Conservation (phyloP, 2,113 vertebrate genomes). For the Ranitomeya imitator region DNA sequence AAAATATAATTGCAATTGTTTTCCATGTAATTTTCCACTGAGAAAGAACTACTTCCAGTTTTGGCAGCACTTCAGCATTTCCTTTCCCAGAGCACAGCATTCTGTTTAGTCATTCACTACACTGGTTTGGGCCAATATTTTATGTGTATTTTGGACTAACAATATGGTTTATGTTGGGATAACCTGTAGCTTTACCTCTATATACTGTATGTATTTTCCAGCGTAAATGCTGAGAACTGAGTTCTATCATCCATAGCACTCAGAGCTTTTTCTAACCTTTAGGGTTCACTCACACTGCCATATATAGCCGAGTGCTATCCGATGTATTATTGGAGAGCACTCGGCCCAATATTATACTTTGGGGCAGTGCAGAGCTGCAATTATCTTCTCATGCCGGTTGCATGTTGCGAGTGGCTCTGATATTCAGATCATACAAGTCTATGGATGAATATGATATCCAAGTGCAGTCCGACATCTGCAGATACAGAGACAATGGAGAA, state of each 20-base stretch:
- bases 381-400: too few species aligned
- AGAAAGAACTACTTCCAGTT: not conserved
- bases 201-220: not conserved
- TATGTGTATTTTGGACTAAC: not conserved
- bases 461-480: too few species aligned
- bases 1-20: conserved; percentile 12
- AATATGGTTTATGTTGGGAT: not conserved
- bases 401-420: too few species aligned
- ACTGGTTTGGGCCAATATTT: not conserved
- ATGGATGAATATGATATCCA: too few species aligned
- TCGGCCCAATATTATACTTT: too few species aligned
- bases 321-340: too few species aligned
- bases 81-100: not conserved
- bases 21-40: not conserved
- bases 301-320: too few species aligned
- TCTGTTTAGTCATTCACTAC: not conserved
- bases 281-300: not conserved
- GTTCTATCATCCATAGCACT: not conserved
- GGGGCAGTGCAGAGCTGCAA: too few species aligned
- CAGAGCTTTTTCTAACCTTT: not conserved
- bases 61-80: not conserved
- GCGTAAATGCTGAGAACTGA: not conserved
- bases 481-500: too few species aligned
- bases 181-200: not conserved
- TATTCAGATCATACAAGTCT: too few species aligned